These are phyloP conservation scores for Helicolenus hilgendorfi DNA, from an alignment of 2,797 vertebrate species.

Conservation along the genomic window DNA sequence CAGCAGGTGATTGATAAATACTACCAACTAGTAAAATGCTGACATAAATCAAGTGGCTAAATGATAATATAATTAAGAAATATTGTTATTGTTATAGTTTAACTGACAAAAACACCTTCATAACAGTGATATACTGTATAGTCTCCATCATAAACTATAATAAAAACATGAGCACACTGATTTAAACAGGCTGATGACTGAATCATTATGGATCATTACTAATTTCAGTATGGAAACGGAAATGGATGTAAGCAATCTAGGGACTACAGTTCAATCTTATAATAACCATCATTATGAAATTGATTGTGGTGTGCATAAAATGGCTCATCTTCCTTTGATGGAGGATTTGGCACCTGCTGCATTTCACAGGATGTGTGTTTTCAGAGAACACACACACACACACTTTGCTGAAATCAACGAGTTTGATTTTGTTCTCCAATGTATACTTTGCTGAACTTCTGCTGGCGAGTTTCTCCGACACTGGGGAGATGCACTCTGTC, in stretches of 20 bases:
- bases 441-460: conserved; percentile 39
- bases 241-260: conserved; percentile 57
- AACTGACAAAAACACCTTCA: neutral
- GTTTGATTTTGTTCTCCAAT: conserved; percentile 21
- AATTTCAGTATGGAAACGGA: conserved; percentile 24
- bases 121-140: neutral
- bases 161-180: conserved; percentile 9
- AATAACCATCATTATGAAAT: conserved; percentile 67
- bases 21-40: neutral
- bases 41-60: conserved; percentile 7
- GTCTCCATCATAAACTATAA: neutral
- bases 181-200: conserved; percentile 42
- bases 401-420: conserved; percentile 34
- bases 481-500: neutral
- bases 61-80: conserved; percentile 1
- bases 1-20: conserved; percentile 15
- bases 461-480: conserved; percentile 17
- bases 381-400: conserved; percentile 7
- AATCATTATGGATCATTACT: conserved; percentile 20
- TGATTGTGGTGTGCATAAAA: conserved; percentile 60
- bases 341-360: conserved; percentile 61
- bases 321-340: conserved; percentile 36
- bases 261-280: conserved; percentile 51
- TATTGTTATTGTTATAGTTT: neutral
- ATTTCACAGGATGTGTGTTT: conserved; percentile 38